Percentiles rank a stretch among this genome's conserved stretches.
phyloP scores from a whole-genome alignment of 64 coral and sea anemone genomes.

The Montipora foliosa region DNA sequence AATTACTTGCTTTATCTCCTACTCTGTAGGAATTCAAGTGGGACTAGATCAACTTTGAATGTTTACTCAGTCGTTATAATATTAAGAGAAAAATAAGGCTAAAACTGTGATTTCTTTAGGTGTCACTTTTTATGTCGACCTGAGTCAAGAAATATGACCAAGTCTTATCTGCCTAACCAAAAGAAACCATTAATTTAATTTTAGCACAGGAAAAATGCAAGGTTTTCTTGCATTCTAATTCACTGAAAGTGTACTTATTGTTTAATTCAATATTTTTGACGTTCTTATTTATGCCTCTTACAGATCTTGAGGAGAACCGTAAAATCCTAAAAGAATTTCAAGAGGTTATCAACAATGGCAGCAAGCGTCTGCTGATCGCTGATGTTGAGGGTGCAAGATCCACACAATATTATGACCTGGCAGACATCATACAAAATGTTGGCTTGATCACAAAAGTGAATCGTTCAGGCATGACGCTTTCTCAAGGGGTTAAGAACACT shows the following conservation, averaged over 20 bases:
- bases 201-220: no score
- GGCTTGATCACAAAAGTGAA: constrained; percentile 53
- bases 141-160: no score
- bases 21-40: no score
- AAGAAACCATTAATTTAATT: no score
- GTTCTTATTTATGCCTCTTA: background rate
- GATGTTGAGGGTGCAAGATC: constrained; percentile 60
- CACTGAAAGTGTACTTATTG: background rate
- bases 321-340: constrained; percentile 67
- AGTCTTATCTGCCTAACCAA: no score
- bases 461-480: background rate
- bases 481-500: constrained; percentile 41
- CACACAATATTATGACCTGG: constrained; percentile 29
- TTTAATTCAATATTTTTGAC: background rate
- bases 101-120: no score
- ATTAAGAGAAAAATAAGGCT: no score
- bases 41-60: no score
- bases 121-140: no score
- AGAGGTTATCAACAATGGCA: constrained; percentile 42
- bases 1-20: no score
- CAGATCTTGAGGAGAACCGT: constrained; percentile 72
- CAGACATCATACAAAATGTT: constrained; percentile 56
- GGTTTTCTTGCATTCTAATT: no score
- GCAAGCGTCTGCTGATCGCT: constrained; percentile 29
- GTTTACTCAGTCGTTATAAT: no score